Base-by-base conservation (phyloP, 2,113 vertebrate genomes). In the Brachyhypopomus occidentalis region DNA sequence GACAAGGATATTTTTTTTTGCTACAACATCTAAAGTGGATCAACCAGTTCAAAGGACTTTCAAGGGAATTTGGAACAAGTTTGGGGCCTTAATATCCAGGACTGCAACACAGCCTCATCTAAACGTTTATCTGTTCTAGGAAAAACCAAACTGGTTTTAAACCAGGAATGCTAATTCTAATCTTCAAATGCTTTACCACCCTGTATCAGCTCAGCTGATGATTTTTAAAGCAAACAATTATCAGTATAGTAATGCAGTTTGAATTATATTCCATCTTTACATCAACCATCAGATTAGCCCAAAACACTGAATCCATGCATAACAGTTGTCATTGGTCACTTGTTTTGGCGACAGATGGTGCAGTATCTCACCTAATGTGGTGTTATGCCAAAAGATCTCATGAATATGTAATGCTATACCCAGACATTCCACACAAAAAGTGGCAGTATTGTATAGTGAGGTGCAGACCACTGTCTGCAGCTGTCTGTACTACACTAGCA, bases 321-420 rank as follows among this genome's bases (percentile, higher is more conserved):
- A 66, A 30, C 27, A 20, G 66, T 78, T 14, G 70, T 20, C 38
- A 52, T 69, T 78, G 52, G 70, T 56, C 34, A 8, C 38, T n/a
- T 58, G 52, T 27, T 69, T 22, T 62, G 55, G 74, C 23, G 25
- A 63, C 8, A 64, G 75, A 58, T 58, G 27, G 27, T 66, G 27
- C 14, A 34, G 30, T 66, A 4, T 66, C 63, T 66, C 63, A 66
- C 25, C 25, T 55, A 77, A 36, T 66, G 62, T 41, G 30, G 62
- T 25, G 62, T 77, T 55, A 77, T 55, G 62, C 66, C 66, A 79
- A 79, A 45, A 45, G 34, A 71, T 71, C 58, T 70, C 22, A 69
- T 60, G 77, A 79, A 59, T 79, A 71, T 79, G 60, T 79, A 71
- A 79, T 45, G 9, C 60, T 25, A 71, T 36, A 71, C 66, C 66